phyloP scores from a whole-genome alignment of 2,888 invertebrate genomes.

The Dasysyrphus tricinctus region DNA sequence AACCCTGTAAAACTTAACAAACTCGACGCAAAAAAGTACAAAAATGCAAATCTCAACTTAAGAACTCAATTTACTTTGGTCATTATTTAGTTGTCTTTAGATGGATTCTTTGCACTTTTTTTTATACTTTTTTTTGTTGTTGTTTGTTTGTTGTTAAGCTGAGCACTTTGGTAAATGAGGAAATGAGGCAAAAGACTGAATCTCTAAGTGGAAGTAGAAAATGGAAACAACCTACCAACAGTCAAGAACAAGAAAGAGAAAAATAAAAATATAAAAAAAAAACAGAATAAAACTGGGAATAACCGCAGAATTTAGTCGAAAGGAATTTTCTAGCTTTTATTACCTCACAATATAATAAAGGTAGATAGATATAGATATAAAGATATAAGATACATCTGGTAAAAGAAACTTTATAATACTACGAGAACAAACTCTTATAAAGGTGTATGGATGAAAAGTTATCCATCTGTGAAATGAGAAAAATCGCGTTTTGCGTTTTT shows the following conservation, averaged over 20 bases:
- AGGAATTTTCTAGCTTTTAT: slow-evolving; percentile 67
- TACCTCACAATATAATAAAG: slow-evolving; percentile 19
- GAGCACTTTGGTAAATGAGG: slow-evolving; percentile 69
- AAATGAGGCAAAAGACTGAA: slow-evolving; percentile 67
- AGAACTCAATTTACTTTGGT: slow-evolving; percentile 73
- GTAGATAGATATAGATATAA: neutral
- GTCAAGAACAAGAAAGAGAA: neutral
- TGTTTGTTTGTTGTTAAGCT: slow-evolving; percentile 22
- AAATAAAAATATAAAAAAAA: slow-evolving; percentile 20
- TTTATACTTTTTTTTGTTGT: no score
- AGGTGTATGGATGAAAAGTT: slow-evolving; percentile 49
- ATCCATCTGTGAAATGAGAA: slow-evolving; percentile 74
- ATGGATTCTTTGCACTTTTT: slow-evolving; percentile 35
- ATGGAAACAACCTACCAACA: slow-evolving; percentile 26
- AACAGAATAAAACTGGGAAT: slow-evolving; percentile 16
- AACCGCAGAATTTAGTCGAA: slow-evolving; percentile 61
- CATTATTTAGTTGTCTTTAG: slow-evolving; percentile 74
- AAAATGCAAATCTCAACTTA: slow-evolving; percentile 71
- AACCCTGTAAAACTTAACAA: slow-evolving; percentile 10
- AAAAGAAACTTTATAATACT: neutral
- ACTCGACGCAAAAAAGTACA: slow-evolving; percentile 19
- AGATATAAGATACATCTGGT: slow-evolving; percentile 11
- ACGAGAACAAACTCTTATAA: neutral
- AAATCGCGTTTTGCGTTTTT: slow-evolving; percentile 57
- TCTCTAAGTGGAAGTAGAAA: slow-evolving; percentile 69